These are phyloP conservation scores for Philypnodon macrostomus DNA, from an alignment of 2,797 vertebrate genomes.

Conservation along the genomic window DNA sequence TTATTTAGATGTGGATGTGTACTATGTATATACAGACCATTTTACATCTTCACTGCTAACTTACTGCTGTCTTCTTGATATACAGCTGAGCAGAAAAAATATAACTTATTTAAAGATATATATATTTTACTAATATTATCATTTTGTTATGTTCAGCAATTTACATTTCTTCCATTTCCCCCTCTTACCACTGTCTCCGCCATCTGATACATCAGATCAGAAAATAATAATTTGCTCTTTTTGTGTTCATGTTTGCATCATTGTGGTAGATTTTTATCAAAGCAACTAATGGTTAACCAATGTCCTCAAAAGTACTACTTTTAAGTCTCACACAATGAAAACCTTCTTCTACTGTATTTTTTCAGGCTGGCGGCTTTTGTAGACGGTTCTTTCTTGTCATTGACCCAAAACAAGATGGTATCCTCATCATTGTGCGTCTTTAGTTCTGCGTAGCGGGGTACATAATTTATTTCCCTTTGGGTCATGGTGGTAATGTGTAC, in stretches of 20 bases:
- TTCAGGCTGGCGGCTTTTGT: constrained; percentile 6
- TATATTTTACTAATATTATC: constrained; percentile 1
- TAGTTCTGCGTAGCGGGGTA: constrained; percentile 17
- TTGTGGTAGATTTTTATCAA: constrained; percentile 4
- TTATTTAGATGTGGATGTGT: constrained; percentile 15
- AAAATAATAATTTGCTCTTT: constrained; percentile 29
- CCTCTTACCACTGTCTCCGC: constrained; percentile 56
- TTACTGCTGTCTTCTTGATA: constrained; percentile 17
- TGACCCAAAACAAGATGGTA: constrained; percentile 9
- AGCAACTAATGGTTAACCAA: too few relatives aligned
- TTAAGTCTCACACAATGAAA: too few relatives aligned
- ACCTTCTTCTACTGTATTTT: constrained; percentile 30
- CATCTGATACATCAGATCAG: constrained; percentile 39
- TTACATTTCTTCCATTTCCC: constrained; percentile 51
- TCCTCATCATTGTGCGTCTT: constrained; percentile 20
- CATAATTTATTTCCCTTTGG: constrained; percentile 33
- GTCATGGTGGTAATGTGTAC: constrained; percentile 36
- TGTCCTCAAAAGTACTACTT: too few relatives aligned
- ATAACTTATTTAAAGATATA: too few relatives aligned
- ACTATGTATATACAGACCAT: constrained; percentile 31
- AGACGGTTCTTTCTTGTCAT: constrained; percentile 9
- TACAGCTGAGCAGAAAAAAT: constrained; percentile 33
- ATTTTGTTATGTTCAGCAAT: constrained; percentile 35
- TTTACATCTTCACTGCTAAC: constrained; percentile 22
- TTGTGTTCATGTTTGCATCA: constrained; percentile 26